A percentile compares a stretch with the other conserved stretches of the same genome.
Conservation (phyloP, 2,797 vertebrate genomes). For the Apogon talboti region DNA sequence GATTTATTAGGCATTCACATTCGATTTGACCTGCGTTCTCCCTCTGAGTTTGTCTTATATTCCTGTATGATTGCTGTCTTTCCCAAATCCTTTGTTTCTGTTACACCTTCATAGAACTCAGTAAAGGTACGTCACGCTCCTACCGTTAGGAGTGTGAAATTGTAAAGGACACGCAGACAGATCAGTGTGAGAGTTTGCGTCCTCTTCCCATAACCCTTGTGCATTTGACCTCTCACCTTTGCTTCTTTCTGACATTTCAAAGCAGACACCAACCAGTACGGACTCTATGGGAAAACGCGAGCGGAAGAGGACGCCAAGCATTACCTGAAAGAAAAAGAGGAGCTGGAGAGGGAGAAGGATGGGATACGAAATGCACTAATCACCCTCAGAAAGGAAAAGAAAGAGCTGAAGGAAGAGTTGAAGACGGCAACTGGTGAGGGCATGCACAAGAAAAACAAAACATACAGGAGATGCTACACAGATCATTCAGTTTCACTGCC, state of each 20-base stretch:
- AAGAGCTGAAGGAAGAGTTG: constrained; percentile 88
- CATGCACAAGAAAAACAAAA: not conserved
- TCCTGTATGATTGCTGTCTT: constrained; percentile 6
- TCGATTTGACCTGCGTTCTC: constrained; percentile 63
- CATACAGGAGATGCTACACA: not conserved
- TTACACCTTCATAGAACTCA: not conserved
- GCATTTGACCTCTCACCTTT: constrained; percentile 64
- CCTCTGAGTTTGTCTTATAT: constrained; percentile 33
- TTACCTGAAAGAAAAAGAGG: constrained; percentile 92
- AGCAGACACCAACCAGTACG: constrained; percentile 91
- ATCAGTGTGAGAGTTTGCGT: constrained; percentile 8
- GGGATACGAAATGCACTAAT: constrained; percentile 87
- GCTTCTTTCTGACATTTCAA: constrained; percentile 28
- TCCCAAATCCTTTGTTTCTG: not conserved
- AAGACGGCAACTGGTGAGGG: constrained; percentile 86
- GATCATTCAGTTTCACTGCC: constrained; percentile 1
- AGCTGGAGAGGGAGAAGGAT: constrained; percentile 90
- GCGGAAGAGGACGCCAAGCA: constrained; percentile 94
- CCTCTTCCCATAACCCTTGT: constrained; percentile 73
- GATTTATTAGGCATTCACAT: constrained; percentile 74
- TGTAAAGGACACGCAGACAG: constrained; percentile 13
- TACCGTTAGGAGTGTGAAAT: not conserved
- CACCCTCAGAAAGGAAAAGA: constrained; percentile 89
- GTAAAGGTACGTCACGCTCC: not conserved
- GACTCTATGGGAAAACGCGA: constrained; percentile 94